Base-by-base conservation (phyloP, 2,113 vertebrate species). In the Amblyopsis rosae region DNA sequence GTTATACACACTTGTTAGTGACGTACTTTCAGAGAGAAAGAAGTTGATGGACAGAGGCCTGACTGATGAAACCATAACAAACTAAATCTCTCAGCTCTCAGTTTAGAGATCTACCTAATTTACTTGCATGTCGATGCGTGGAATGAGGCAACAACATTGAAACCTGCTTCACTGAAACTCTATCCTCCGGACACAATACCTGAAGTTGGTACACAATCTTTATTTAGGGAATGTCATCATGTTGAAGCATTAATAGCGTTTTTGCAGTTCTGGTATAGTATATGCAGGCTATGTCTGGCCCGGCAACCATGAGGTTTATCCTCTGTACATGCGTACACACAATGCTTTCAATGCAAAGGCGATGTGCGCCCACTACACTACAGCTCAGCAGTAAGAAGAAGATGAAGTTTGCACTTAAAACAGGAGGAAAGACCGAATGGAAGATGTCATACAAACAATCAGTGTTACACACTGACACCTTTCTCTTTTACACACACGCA, bases 111-210 rank as follows among this genome's bases (percentile, higher is more conserved):
- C 53, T 48, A 65, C 46, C 10, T 49, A 65, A 70, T 78, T 73
- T 75, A 81, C 71, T 80, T 51, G 63, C 41, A 73, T 73, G 75
- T 76, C 45, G 15, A 3, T 49, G n/a, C 58, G 50, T 67, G 55
- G 54, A 62, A 64, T 84, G 83, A 88, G 74, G 78, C 81, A 85
- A 87, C 66, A 65, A 50, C 59, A 70, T 57, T 77, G 80, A 87
- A 87, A 86, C 56, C 53, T 16, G 3, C 57, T 48, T 26, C 54
- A 10, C 0, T 56, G 54, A 19, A 56, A 3, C 35, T 41, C 7
- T 41, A 8, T 41, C 35, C 35, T 41, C 77, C 41, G 77, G 75
- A 45, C 69, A 66, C 58, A 65, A 72, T 49, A 84, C 82, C 80
- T 82, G 73, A 66, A 83, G 79, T 69, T 0, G 61, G 68, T 62